These are phyloP conservation scores for Phataginus tetradactyla DNA, from an alignment of 2,797 vertebrate species.

Conservation along the genomic window DNA sequence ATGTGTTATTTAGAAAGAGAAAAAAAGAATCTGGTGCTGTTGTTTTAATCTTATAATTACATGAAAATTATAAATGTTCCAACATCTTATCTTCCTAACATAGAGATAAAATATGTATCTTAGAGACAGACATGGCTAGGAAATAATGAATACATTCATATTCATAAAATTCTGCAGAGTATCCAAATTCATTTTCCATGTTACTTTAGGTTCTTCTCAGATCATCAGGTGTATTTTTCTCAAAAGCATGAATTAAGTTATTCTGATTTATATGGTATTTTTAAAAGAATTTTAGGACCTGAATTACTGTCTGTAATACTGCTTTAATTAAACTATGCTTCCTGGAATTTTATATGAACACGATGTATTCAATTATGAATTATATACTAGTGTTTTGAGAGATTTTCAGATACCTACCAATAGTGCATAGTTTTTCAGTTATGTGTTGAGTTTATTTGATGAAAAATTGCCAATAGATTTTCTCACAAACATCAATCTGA, in stretches of 20 bases:
- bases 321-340: not conserved
- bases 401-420: not conserved
- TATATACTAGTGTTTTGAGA: not conserved
- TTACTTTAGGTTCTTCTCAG: not conserved
- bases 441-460: not conserved
- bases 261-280: not conserved
- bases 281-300: not conserved
- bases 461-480: not conserved
- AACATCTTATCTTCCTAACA: not conserved
- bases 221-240: not conserved
- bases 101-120: not conserved
- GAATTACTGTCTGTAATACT: not conserved
- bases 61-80: not conserved
- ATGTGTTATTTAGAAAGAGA: not conserved
- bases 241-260: not conserved
- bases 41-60: not conserved
- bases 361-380: not conserved
- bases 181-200: not conserved
- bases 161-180: no score
- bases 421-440: not conserved
- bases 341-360: not conserved
- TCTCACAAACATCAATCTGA: constrained; percentile 47
- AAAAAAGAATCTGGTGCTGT: no score
- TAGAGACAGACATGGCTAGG: not conserved
- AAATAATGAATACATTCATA: not conserved